Evolutionary conservation across 2,888 invertebrate species (phyloP).

Genomic region (Melanostoma mellinum): DNA sequence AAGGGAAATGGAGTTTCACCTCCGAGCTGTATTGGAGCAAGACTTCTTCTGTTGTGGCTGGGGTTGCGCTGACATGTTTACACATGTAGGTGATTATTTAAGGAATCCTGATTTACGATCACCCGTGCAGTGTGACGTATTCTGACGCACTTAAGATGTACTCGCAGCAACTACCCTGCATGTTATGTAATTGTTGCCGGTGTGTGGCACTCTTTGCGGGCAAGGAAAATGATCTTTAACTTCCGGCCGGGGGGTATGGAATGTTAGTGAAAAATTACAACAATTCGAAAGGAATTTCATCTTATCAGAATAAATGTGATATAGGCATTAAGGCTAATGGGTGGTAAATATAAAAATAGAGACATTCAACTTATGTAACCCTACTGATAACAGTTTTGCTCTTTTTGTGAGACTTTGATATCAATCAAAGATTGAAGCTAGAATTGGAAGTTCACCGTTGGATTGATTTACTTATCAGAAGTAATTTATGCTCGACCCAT

Average conservation of each 20-base stretch:
- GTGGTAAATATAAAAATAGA: not conserved
- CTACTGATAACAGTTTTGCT: too few relatives aligned
- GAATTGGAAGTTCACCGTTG: too few relatives aligned
- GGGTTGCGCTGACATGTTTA: constrained; percentile 68
- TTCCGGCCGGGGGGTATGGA: constrained; percentile 51
- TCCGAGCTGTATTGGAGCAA: constrained; percentile 57
- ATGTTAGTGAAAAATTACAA: constrained; percentile 56
- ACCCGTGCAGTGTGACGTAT: constrained; percentile 54
- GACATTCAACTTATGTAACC: too few relatives aligned
- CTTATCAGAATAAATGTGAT: constrained; percentile 49
- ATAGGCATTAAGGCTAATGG: constrained; percentile 57
- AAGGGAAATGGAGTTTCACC: constrained; percentile 52
- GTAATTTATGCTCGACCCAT: too few relatives aligned
- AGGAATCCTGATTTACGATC: constrained; percentile 70
- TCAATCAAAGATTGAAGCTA: too few relatives aligned
- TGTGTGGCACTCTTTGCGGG: not conserved
- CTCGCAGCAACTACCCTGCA: not conserved
- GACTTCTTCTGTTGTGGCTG: constrained; percentile 47
- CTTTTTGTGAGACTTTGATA: too few relatives aligned
- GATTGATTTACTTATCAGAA: too few relatives aligned
- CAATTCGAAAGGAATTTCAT: constrained; percentile 31
- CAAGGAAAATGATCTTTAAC: constrained; percentile 57
- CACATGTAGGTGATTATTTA: constrained; percentile 72
- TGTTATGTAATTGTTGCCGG: constrained; percentile 7
- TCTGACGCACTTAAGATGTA: constrained; percentile 33